Conservation (phyloP, 2,888 invertebrate genomes). For the Drosophila picticornis region DNA sequence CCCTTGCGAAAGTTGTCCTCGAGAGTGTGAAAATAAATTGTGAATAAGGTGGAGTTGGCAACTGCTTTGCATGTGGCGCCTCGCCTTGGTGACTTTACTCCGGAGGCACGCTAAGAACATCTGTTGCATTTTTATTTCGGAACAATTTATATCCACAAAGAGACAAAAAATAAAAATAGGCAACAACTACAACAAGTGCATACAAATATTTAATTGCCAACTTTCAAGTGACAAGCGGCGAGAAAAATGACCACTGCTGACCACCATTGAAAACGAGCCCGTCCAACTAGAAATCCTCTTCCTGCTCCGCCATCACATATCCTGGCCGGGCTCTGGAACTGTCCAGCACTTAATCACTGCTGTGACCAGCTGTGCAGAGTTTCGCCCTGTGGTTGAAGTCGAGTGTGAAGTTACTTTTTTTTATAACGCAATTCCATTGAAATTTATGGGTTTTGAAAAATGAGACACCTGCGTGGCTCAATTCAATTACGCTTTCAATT, state of each 20-base stretch:
- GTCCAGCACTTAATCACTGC: slow-evolving; percentile 76
- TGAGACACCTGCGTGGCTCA: slow-evolving; percentile 43
- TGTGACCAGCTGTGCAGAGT: slow-evolving; percentile 59
- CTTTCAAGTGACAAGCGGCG: slow-evolving; percentile 75
- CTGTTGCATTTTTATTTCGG: slow-evolving; percentile 68
- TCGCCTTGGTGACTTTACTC: slow-evolving; percentile 30
- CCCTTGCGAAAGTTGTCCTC: slow-evolving; percentile 69
- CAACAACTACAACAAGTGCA: slow-evolving; percentile 14
- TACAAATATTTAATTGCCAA: slow-evolving; percentile 78
- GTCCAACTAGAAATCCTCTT: slow-evolving; percentile 46
- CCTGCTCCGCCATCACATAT: slow-evolving; percentile 55
- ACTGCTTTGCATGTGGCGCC: slow-evolving; percentile 69
- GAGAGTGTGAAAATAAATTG: slow-evolving; percentile 83
- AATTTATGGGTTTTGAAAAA: slow-evolving; percentile 48
- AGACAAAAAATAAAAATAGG: slow-evolving; percentile 28
- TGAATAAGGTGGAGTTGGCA: slow-evolving; percentile 62
- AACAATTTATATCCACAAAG: slow-evolving; percentile 67
- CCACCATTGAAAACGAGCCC: slow-evolving; percentile 25
- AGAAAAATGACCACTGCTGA: slow-evolving; percentile 72
- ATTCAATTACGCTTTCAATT: slow-evolving; percentile 15
- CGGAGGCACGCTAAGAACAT: slow-evolving; percentile 60
- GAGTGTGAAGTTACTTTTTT: slow-evolving; percentile 25
- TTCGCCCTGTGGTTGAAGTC: slow-evolving; percentile 42
- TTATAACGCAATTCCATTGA: slow-evolving; percentile 28
- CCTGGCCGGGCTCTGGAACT: slow-evolving; percentile 22